A percentile compares a stretch with the other conserved stretches of the same genome.
Conservation (phyloP, 1,140 invertebrate species). For the Lethocerus indicus region DNA sequence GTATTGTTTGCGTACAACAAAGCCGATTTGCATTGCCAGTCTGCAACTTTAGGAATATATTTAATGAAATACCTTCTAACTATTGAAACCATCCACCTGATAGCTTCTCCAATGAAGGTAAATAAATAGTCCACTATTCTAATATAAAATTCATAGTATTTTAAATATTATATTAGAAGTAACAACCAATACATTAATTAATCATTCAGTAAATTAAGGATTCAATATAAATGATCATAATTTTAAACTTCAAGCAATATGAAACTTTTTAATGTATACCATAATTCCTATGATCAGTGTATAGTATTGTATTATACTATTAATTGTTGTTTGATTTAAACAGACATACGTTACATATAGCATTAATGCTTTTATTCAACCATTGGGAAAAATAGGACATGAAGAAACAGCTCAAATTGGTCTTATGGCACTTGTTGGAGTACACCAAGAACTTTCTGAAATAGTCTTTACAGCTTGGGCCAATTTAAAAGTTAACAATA, state of each 20-base stretch:
- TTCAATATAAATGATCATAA: neutral
- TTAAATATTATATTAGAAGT: no score
- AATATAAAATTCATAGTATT: no score
- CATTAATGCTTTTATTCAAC: neutral
- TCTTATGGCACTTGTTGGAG: neutral
- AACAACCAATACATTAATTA: neutral
- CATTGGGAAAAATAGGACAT: neutral
- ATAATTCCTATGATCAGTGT: neutral
- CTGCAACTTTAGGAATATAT: neutral
- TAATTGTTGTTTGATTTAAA: neutral
- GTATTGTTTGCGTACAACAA: neutral
- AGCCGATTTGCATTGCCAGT: neutral
- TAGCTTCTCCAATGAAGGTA: neutral
- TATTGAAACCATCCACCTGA: neutral
- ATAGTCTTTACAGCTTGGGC: slow-evolving; percentile 2
- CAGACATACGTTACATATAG: neutral
- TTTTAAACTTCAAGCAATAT: neutral
- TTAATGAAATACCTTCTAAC: slow-evolving; percentile 1
- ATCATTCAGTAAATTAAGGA: neutral
- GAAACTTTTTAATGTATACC: neutral
- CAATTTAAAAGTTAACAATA: neutral
- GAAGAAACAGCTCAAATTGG: neutral
- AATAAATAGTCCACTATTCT: no score
- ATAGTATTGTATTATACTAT: neutral
- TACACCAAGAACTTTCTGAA: neutral